Percentiles rank a stretch among this genome's conserved stretches.
phyloP scores from a whole-genome alignment of 1,140 invertebrate species.

The Rhopalosiphum maidis region DNA sequence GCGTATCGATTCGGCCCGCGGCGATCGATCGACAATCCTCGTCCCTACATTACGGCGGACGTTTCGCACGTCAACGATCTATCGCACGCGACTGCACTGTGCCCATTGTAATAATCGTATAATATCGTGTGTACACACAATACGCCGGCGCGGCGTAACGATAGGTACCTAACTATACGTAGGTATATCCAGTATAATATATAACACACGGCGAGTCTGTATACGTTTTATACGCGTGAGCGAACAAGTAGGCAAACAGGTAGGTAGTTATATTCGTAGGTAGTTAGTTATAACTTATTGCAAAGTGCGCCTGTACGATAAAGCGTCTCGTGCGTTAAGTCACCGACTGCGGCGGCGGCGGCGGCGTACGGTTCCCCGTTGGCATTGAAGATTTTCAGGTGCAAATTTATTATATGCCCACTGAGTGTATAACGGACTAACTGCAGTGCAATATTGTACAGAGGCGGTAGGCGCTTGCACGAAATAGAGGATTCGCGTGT shows the following conservation, averaged over 20 bases:
- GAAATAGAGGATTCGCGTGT: neutral
- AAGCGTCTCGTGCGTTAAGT: neutral
- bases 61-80: neutral
- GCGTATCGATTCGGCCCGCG: neutral
- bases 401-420: too few relatives aligned
- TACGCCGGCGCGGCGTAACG: neutral
- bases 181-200: neutral
- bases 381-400: neutral
- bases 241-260: slow-evolving; percentile 12
- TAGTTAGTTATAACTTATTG: neutral
- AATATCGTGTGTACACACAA: neutral
- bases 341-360: neutral
- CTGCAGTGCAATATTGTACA: neutral
- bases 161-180: neutral
- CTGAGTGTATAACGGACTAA: too few relatives aligned
- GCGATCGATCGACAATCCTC: neutral
- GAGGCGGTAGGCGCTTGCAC: neutral
- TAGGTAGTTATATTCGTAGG: neutral
- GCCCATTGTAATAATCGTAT: neutral
- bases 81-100: neutral
- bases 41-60: neutral
- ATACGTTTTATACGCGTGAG: neutral
- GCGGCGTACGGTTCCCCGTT: neutral
- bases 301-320: too few relatives aligned
- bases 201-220: neutral